Evolutionary conservation across 2,113 vertebrate species (phyloP), one percentile per base, ranked within the genome.

Genomic region (Elaphurus davidianus): DNA sequence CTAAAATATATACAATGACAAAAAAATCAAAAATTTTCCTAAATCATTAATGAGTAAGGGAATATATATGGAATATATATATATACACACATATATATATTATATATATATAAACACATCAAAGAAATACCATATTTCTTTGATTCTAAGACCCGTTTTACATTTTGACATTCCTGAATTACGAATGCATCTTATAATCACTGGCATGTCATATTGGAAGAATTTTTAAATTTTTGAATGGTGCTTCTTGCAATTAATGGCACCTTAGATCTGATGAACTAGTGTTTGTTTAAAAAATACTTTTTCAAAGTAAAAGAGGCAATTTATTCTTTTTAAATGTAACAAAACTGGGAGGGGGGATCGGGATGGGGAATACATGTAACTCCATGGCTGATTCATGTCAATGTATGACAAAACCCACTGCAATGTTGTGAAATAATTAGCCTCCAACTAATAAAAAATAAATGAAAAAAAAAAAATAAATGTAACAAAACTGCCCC

Each of bases 1-100:
- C 43, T 91, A 45, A 97, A 88, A 92, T 45, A 91, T 25, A 97
- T 25, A 87, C n/a, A 93, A 50, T 81, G 71, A 97, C 23, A 96
- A 96, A 97, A 45, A 67, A 28, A 78, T 67, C 27, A 78, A 74
- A 89, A 50, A 79, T 23, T 27, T 96, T 21, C 90, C 50, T 76
- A 88, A 89, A 82, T 64, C 78, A 76, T 87, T 64, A 62, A 59
- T 52, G 54, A 87, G 14, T 52, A 94, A 57, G 55, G 50, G 36
- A 43, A 23, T 55, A 52, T 33, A 45, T 67, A 47, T 78, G 43
- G 74, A 45, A 28, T 78, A 28, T 15, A 30, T 36, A 30, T 36
- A 71, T 30, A 45, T 0, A 78, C 0, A 74, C 21, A 76, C 12
- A 43, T 7, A 76, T 0, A 16, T 27, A 47, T 47, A 47, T 17